Percentiles rank a stretch among this genome's conserved stretches.
These are phyloP conservation scores for Aix galericulata DNA, from an alignment of 2,113 vertebrate genomes.

Conservation along the genomic window DNA sequence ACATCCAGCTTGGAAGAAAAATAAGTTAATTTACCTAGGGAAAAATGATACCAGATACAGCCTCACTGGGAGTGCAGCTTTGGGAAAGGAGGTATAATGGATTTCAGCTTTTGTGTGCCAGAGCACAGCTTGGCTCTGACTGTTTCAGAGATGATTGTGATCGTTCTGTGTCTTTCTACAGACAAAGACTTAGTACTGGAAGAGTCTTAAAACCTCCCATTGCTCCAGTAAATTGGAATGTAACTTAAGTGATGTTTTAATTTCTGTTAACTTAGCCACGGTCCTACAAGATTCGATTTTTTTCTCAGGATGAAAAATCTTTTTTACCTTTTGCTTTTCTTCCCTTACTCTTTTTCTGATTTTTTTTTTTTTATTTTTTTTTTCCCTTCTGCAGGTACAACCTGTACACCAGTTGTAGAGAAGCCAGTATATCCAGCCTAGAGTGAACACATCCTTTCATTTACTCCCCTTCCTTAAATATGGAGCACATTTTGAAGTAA, in stretches of 20 bases:
- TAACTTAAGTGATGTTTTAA: neutral
- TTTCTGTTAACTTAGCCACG: neutral
- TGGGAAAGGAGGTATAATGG: neutral
- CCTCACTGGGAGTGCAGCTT: neutral
- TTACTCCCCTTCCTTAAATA: neutral
- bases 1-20: neutral
- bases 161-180: neutral
- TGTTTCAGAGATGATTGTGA: neutral
- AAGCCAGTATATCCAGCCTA: neutral
- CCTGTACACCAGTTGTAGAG: neutral
- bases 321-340: neutral
- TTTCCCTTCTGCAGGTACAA: neutral
- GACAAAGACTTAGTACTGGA: neutral
- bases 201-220: neutral
- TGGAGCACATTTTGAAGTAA: neutral
- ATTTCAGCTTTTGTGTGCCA: neutral
- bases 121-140: neutral
- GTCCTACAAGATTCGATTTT: neutral
- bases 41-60: neutral
- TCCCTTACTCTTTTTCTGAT: neutral
- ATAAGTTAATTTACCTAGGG: neutral
- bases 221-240: neutral
- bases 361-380: neutral
- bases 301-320: fast-evolving
- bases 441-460: neutral